A percentile compares a stretch with the other conserved stretches of the same genome.
phyloP scores from a whole-genome alignment of 2,888 invertebrate species.

The Hymenopus coronatus region DNA sequence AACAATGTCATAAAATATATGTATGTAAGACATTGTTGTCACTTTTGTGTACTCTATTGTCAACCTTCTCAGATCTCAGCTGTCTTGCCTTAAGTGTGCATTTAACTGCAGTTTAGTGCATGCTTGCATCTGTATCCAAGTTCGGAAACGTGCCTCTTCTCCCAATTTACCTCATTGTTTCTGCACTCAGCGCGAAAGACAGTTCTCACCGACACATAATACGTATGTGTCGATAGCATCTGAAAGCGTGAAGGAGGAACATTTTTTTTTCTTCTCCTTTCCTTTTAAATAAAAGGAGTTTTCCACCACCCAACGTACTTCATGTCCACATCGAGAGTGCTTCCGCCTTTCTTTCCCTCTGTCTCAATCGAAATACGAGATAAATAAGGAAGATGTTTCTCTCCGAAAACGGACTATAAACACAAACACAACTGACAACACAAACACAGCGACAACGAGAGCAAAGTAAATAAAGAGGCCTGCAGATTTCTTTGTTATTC shows the following conservation, averaged over 20 bases:
- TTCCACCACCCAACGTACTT: not conserved
- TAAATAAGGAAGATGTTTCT: slow-evolving; percentile 8
- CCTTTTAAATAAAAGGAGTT: not conserved
- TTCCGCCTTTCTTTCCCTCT: not conserved
- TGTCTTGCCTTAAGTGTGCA: too few relatives aligned
- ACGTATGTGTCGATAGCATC: not conserved
- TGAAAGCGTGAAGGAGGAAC: not conserved
- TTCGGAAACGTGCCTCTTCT: too few relatives aligned
- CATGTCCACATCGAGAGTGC: not conserved
- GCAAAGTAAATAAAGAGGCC: not conserved
- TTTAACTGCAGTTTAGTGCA: too few relatives aligned
- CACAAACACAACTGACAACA: not conserved
- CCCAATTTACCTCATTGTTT: too few relatives aligned
- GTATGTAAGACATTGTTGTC: too few relatives aligned
- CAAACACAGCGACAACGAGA: not conserved
- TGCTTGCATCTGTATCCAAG: too few relatives aligned
- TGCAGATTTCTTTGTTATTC: slow-evolving; percentile 5
- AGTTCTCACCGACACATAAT: not conserved
- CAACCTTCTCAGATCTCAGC: too few relatives aligned
- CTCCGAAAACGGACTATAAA: slow-evolving; percentile 1
- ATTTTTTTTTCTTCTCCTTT: too few relatives aligned
- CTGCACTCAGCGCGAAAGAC: not conserved
- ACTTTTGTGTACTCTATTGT: too few relatives aligned
- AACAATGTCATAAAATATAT: too few relatives aligned
- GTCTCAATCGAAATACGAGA: slow-evolving; percentile 3